Conservation (phyloP, 2,888 invertebrate genomes). For the Meandrusa payeni region DNA sequence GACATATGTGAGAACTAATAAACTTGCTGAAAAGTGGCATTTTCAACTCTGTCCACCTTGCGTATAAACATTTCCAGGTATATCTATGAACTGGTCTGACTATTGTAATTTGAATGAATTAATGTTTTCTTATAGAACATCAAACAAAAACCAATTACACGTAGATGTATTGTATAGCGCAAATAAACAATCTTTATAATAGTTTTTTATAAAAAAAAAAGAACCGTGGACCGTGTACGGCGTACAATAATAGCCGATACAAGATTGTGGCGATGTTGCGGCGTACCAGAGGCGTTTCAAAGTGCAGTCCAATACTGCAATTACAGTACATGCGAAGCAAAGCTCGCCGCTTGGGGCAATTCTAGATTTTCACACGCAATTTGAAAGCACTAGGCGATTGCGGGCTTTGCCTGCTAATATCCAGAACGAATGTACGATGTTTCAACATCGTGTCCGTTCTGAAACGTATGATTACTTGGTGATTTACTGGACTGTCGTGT, state of each 20-base stretch:
- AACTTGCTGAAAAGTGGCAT: no score
- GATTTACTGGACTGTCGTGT: conserved; percentile 23
- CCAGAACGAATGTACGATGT: conserved; percentile 36
- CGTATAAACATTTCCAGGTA: no score
- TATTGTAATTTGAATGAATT: no score
- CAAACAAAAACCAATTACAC: neutral
- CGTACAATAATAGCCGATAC: conserved; percentile 64
- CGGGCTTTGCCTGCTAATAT: conserved; percentile 33
- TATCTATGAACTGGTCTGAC: no score
- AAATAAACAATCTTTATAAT: conserved; percentile 11
- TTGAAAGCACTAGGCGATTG: conserved; percentile 40
- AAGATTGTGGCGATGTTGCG: conserved; percentile 52
- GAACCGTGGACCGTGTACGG: conserved; percentile 43
- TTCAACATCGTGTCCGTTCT: conserved; percentile 32
- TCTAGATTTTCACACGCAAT: conserved; percentile 64
- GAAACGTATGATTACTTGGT: conserved; percentile 30
- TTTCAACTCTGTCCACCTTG: no score
- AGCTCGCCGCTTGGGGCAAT: conserved; percentile 50
- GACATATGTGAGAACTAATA: no score
- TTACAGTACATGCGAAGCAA: conserved; percentile 47
- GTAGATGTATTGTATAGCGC: conserved; percentile 30
- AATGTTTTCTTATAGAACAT: no score
- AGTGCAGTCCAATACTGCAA: conserved; percentile 55
- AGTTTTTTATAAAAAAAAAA: conserved; percentile 27
- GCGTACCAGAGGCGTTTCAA: conserved; percentile 41